Evolutionary conservation across 2,113 vertebrate genomes (phyloP).

Genomic region (Megaptera novaeangliae): DNA sequence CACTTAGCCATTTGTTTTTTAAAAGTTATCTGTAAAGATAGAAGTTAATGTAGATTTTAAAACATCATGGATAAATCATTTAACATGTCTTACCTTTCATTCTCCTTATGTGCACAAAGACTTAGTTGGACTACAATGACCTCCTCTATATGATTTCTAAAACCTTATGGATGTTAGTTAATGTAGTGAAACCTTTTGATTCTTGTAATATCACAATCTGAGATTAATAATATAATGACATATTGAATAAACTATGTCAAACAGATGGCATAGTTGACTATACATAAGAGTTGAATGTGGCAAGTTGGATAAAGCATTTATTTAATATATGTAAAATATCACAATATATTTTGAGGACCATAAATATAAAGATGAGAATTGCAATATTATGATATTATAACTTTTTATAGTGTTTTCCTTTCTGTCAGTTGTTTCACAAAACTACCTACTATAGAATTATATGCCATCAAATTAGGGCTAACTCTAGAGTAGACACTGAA

Average conservation of each 20-base stretch:
- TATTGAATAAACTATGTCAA: background rate
- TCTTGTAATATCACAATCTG: background rate
- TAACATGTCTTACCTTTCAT: background rate
- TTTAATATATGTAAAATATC: background rate
- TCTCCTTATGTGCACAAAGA: background rate
- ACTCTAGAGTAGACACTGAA: background rate
- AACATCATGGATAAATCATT: background rate
- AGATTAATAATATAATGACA: background rate
- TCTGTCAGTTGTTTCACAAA: background rate
- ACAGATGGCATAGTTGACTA: background rate
- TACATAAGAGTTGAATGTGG: background rate
- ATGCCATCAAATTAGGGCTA: background rate
- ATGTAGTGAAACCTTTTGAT: background rate
- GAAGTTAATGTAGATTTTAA: background rate
- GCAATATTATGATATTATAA: background rate
- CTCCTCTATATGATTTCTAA: background rate
- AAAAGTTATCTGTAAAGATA: background rate
- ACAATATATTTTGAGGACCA: background rate
- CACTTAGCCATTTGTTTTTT: background rate
- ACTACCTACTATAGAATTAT: background rate
- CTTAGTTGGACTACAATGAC: background rate
- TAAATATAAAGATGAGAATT: background rate
- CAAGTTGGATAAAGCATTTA: background rate
- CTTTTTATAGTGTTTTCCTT: background rate
- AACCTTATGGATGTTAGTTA: background rate